phyloP scores from a whole-genome alignment of 2,888 invertebrate genomes.

The Phyllotreta cruciferae region DNA sequence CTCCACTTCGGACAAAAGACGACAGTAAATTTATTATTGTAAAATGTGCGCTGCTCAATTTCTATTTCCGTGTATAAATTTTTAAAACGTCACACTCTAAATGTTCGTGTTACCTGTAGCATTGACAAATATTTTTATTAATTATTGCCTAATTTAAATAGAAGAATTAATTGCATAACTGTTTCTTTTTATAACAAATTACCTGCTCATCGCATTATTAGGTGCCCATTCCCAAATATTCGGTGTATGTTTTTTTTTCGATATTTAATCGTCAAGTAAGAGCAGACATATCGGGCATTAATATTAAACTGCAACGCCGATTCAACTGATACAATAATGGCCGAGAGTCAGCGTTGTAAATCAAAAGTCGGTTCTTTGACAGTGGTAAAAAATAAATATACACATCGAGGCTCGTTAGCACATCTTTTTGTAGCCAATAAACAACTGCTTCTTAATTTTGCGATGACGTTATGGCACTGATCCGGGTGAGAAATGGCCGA shows the following conservation, averaged over 20 bases:
- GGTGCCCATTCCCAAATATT: neutral
- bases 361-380: slow-evolving; percentile 37
- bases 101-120: too few species aligned
- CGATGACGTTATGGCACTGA: slow-evolving; percentile 55
- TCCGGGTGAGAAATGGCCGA: slow-evolving; percentile 48
- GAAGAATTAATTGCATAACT: too few species aligned
- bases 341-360: slow-evolving; percentile 36
- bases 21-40: too few species aligned
- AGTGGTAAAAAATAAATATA: slow-evolving; percentile 49
- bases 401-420: slow-evolving; percentile 47
- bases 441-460: slow-evolving; percentile 56
- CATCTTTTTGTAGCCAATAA: slow-evolving; percentile 50
- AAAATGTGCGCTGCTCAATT: too few species aligned
- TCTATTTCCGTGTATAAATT: too few species aligned
- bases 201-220: neutral
- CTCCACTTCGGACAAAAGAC: neutral
- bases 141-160: too few species aligned
- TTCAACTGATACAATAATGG: slow-evolving; percentile 21
- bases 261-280: slow-evolving; percentile 26
- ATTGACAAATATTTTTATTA: too few species aligned
- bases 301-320: slow-evolving; percentile 34
- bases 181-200: too few species aligned
- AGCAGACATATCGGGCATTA: slow-evolving; percentile 26
- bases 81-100: too few species aligned
- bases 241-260: neutral